Evolutionary conservation across 1,140 invertebrate species (phyloP).

Genomic region (Drosophila virilis): DNA sequence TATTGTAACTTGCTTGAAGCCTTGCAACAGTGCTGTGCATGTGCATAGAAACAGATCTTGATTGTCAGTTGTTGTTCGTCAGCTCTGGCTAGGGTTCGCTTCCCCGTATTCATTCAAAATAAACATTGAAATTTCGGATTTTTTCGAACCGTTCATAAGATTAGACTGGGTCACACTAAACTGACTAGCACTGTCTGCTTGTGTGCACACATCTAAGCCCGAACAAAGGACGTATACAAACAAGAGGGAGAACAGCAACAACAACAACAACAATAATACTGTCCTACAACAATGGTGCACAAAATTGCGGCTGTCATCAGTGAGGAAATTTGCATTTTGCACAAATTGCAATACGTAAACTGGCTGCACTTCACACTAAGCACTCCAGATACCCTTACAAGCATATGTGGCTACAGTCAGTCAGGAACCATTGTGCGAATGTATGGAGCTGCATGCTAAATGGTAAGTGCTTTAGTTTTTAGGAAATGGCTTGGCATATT

Average conservation of each 20-base stretch:
- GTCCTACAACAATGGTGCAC: constrained; percentile 67
- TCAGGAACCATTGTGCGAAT: neutral
- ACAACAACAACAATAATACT: constrained; percentile 25
- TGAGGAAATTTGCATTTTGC: constrained; percentile 81
- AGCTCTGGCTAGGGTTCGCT: no score
- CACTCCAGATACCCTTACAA: neutral
- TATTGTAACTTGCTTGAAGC: constrained; percentile 48
- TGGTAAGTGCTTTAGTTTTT: constrained; percentile 36
- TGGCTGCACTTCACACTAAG: constrained; percentile 32
- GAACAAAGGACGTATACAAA: constrained; percentile 69
- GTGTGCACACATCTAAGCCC: constrained; percentile 18
- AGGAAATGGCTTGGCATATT: constrained; percentile 19
- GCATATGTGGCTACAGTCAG: neutral
- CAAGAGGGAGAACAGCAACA: constrained; percentile 38
- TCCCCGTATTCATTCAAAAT: no score
- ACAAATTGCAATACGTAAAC: constrained; percentile 80
- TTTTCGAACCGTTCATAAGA: neutral
- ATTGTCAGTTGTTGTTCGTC: neutral
- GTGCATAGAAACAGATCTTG: neutral
- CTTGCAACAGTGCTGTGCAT: constrained; percentile 7
- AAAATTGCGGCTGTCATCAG: constrained; percentile 81
- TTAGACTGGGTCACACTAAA: constrained; percentile 2
- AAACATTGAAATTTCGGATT: neutral
- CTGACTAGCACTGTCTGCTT: constrained; percentile 11
- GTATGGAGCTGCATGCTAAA: constrained; percentile 41